phyloP scores from a whole-genome alignment of 1,140 invertebrate genomes.

The Pogonomyrmex californicus region DNA sequence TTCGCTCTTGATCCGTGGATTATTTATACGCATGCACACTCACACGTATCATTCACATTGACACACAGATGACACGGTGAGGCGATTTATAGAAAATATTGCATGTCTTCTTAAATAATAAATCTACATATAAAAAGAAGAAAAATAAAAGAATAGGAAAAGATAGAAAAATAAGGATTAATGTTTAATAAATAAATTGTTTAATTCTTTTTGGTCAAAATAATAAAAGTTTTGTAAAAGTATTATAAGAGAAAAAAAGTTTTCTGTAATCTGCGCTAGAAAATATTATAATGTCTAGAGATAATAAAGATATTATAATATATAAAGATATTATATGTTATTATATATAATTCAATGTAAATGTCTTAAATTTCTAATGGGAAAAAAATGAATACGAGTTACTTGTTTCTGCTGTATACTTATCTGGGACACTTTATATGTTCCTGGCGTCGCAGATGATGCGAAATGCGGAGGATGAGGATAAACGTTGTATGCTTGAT shows the following conservation, averaged over 20 bases:
- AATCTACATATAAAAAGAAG: not conserved
- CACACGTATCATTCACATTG: not conserved
- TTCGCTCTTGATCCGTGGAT: not conserved
- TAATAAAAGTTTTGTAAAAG: no score
- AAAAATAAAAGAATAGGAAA: no score
- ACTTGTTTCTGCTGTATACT: not conserved
- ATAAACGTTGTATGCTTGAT: conserved; percentile 20
- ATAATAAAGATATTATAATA: not conserved
- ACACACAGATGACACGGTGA: conserved; percentile 19
- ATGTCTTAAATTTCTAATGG: not conserved
- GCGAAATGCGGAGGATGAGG: conserved; percentile 2
- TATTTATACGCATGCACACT: conserved; percentile 21
- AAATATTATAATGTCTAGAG: not conserved
- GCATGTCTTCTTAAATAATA: conserved; percentile 17
- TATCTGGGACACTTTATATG: conserved; percentile 18
- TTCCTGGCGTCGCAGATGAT: not conserved
- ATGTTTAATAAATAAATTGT: no score
- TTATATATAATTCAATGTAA: not conserved
- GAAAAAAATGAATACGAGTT: not conserved
- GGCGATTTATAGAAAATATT: conserved; percentile 32
- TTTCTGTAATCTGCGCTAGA: no score
- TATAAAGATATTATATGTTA: no score
- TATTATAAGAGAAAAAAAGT: no score
- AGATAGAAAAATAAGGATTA: not conserved
- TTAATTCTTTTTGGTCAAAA: no score